Conservation (phyloP, 2,113 vertebrate genomes). For the Taxidea taxus region DNA sequence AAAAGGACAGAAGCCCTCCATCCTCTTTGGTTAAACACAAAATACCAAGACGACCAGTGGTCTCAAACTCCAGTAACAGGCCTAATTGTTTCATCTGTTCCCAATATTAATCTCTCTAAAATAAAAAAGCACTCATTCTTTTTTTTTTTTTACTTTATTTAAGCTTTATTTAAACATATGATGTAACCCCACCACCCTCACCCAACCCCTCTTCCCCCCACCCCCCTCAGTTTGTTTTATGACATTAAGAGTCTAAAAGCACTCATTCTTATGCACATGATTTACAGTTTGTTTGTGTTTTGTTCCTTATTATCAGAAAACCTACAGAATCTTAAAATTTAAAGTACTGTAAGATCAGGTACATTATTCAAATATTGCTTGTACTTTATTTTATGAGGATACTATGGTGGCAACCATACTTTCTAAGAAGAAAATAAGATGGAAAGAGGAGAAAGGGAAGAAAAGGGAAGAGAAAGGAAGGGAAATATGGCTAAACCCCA, state of each 20-base stretch:
- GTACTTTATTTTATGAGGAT: neutral
- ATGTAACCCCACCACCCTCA: no score
- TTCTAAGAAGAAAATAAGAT: neutral
- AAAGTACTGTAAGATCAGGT: neutral
- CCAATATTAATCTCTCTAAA: neutral
- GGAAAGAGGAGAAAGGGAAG: neutral
- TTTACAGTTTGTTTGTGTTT: neutral
- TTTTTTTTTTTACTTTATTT: no score
- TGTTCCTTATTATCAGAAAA: constrained; percentile 1
- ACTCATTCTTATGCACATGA: neutral
- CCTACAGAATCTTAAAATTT: neutral
- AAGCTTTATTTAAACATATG: no score
- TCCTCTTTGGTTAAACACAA: neutral
- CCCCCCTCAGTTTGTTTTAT: no score
- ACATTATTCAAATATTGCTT: neutral
- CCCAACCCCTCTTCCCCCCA: no score
- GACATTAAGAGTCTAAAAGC: no score
- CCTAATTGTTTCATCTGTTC: neutral
- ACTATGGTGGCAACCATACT: neutral
- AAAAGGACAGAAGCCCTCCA: neutral
- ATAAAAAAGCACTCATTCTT: no score
- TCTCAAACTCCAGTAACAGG: neutral
- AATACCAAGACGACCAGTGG: neutral
- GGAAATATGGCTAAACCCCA: neutral
- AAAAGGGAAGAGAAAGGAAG: neutral